Base-by-base conservation (phyloP, 2,888 invertebrate genomes). In the Protonemura montana region DNA sequence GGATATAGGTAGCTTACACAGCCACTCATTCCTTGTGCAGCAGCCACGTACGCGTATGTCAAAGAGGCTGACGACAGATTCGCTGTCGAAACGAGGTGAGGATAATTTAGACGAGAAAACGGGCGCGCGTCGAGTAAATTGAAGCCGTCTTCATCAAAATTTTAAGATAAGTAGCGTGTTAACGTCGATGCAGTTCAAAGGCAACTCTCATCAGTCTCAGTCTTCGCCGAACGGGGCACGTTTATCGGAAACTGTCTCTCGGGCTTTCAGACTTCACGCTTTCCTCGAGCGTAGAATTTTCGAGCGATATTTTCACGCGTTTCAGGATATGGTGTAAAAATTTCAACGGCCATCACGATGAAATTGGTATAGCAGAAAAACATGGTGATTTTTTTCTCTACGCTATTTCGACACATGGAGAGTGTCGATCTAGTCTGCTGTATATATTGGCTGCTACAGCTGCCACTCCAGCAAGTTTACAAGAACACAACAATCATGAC, bases 21-120 rank as follows among this genome's bases (percentile, higher is more conserved):
- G 10, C 5, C 35, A 35, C 3, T 10, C 35, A 6, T 35, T 35
- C 35, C 35, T n/a, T n/a, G n/a, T n/a, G n/a, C 41, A 41, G 59
- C 59, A 59, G 59, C 13, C 16, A 59, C 59, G 59, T 21, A 10
- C 59, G 59, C 59, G 59, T 59, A 21, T 59, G 59, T 59, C 59
- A 59, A 59, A 59, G 59, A 3, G 59, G 59, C 59, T 59, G 59
- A 21, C 59, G 59, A 59, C 59, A 59, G 59, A 59, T 59, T 21
- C 59, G 59, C 59, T 13, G 59, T 59, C 59, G 59, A 59, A 59
- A 59, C 59, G 59, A 59, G 59, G 59, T 59, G 59, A 59, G 59
- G 59, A 59, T 59, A 59, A 59, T 59, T 59, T 59, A 59, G 59
- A 59, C 59, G 59, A 59, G 59, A 59, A 59, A 59, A 59, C 59